A percentile compares a stretch with the other conserved stretches of the same genome.
These are phyloP conservation scores for Silurus aristotelis DNA, from an alignment of 2,797 vertebrate genomes.

Conservation along the genomic window DNA sequence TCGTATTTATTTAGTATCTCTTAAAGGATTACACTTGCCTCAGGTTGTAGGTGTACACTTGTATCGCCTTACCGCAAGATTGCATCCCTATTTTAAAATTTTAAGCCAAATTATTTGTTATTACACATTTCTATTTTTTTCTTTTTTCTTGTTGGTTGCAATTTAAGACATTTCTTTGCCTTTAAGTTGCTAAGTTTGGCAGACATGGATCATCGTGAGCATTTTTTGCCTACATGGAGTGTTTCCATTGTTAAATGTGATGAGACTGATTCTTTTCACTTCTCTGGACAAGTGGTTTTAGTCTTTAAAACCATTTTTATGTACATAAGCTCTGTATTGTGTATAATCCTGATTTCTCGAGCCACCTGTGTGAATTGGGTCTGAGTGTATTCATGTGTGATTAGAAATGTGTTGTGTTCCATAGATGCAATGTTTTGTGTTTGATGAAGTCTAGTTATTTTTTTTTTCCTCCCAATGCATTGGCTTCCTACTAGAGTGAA, in stretches of 20 bases:
- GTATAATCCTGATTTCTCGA: background rate
- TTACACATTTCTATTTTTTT: no score
- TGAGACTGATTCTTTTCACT: background rate
- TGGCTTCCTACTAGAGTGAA: background rate
- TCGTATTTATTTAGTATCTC: background rate
- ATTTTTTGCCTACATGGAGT: background rate
- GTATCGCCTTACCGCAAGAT: background rate
- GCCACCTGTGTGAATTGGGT: background rate
- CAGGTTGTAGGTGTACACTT: background rate
- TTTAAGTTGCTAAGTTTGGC: background rate
- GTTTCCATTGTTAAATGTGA: background rate
- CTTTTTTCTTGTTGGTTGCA: background rate
- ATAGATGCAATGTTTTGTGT: background rate
- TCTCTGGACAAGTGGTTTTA: background rate
- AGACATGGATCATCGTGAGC: background rate
- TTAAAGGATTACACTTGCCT: background rate
- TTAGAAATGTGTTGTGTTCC: no score
- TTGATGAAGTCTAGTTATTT: background rate
- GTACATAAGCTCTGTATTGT: background rate
- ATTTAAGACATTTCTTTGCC: background rate
- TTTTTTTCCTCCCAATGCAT: background rate
- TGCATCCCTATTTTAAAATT: no score
- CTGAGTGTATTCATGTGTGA: background rate
- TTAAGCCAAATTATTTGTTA: background rate
- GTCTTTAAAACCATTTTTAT: background rate